These are phyloP conservation scores for Gymnorhina tibicen DNA, from an alignment of 2,113 vertebrate genomes.

Conservation along the genomic window DNA sequence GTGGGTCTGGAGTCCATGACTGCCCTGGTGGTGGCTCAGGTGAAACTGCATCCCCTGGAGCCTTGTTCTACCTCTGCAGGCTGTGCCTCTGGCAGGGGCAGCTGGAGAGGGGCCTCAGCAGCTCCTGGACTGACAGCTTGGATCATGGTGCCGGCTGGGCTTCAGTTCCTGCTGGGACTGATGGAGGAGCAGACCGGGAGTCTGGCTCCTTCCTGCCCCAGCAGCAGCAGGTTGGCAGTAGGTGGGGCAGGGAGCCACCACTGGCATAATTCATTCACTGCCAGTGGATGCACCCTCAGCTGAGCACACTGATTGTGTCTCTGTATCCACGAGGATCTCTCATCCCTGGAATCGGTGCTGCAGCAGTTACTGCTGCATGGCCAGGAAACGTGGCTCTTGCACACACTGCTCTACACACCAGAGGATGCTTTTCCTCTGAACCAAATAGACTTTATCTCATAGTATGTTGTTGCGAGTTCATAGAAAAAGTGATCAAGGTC, in stretches of 20 bases:
- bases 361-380: neutral
- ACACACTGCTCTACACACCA: neutral
- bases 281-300: rapidly evolving
- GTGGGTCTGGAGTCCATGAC: rapidly evolving
- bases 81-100: neutral
- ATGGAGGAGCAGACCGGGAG: neutral
- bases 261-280: neutral
- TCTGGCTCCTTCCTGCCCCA: neutral
- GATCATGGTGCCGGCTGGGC: rapidly evolving
- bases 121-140: neutral
- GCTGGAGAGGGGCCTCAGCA: neutral
- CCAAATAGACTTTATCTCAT: neutral
- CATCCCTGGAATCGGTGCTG: neutral
- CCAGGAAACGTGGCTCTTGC: neutral
- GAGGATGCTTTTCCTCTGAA: neutral
- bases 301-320: neutral
- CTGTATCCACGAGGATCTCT: neutral
- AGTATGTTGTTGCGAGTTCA: neutral
- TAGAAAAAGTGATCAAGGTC: neutral
- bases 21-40: neutral
- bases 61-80: rapidly evolving
- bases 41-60: neutral
- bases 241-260: neutral
- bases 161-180: neutral
- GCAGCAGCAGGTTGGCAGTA: rapidly evolving